Conservation (phyloP, 2,113 vertebrate species). For the Heteronetta atricapilla region DNA sequence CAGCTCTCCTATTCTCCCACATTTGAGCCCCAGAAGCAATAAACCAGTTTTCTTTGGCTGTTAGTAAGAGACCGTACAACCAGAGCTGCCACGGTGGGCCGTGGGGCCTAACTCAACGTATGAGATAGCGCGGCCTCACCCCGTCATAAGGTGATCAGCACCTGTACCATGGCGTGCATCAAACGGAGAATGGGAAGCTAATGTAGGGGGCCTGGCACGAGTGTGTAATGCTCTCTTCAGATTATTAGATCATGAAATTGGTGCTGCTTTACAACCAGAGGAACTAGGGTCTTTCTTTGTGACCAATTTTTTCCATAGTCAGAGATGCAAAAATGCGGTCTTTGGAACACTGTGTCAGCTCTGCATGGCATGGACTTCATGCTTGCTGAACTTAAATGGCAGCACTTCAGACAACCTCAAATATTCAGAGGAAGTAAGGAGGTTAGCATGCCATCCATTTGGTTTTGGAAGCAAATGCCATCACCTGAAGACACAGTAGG, state of each 20-base stretch:
- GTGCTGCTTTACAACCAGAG: background rate
- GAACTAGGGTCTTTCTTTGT: background rate
- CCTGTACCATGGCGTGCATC: background rate
- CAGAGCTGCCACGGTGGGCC: background rate
- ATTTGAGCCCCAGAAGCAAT: background rate
- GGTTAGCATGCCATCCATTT: background rate
- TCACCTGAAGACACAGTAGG: background rate
- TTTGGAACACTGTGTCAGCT: background rate
- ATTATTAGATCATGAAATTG: background rate
- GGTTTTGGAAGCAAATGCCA: background rate
- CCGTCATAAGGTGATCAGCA: background rate
- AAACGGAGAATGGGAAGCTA: background rate
- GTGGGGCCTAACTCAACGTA: fast-evolving
- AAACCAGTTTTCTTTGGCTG: background rate
- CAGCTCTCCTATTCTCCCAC: background rate
- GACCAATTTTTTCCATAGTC: background rate
- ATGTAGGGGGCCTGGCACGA: background rate
- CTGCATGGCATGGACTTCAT: background rate
- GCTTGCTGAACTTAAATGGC: background rate
- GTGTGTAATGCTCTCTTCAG: background rate
- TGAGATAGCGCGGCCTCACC: background rate
- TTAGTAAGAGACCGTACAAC: background rate
- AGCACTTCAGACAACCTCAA: background rate
- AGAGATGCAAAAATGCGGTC: background rate
- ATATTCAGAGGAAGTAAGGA: background rate